phyloP scores from a whole-genome alignment of 1,140 invertebrate species.

The Babylonia areolata region DNA sequence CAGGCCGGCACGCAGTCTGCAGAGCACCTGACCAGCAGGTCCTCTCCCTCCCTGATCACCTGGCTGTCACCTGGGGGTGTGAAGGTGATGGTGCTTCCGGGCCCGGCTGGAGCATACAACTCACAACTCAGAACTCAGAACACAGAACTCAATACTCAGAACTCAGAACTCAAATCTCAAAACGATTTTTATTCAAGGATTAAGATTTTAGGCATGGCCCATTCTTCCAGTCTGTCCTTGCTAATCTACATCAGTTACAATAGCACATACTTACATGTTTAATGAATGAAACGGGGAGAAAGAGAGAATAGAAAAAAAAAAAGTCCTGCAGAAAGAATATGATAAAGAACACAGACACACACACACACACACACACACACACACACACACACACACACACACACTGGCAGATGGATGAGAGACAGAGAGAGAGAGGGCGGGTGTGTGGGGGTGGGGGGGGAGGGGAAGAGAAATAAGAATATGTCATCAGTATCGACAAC shows the following conservation, averaged over 20 bases:
- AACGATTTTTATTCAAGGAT: too few species aligned
- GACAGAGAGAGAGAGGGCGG: neutral
- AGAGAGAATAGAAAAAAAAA: neutral
- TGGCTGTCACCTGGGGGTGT: slow-evolving; percentile 10
- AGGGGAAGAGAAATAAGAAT: too few species aligned
- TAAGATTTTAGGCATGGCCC: too few species aligned
- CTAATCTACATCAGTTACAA: too few species aligned
- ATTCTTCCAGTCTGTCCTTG: too few species aligned
- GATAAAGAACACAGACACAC: neutral
- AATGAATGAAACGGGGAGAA: neutral
- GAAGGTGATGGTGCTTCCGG: slow-evolving; percentile 25
- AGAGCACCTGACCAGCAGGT: slow-evolving; percentile 9
- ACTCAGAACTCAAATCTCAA: too few species aligned
- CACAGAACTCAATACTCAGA: too few species aligned
- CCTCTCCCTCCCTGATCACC: slow-evolving; percentile 17
- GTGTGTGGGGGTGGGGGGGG: neutral
- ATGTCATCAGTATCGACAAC: too few species aligned
- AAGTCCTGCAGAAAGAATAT: neutral
- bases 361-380: slow-evolving; percentile 13
- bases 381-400: neutral
- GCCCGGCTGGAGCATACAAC: slow-evolving; percentile 20
- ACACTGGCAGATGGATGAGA: neutral
- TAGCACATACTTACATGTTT: neutral
- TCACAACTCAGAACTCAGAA: too few species aligned
- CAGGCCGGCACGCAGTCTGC: slow-evolving; percentile 34